Base-by-base conservation (phyloP, 2,113 vertebrate species). In the Paraplagusia blochii region DNA sequence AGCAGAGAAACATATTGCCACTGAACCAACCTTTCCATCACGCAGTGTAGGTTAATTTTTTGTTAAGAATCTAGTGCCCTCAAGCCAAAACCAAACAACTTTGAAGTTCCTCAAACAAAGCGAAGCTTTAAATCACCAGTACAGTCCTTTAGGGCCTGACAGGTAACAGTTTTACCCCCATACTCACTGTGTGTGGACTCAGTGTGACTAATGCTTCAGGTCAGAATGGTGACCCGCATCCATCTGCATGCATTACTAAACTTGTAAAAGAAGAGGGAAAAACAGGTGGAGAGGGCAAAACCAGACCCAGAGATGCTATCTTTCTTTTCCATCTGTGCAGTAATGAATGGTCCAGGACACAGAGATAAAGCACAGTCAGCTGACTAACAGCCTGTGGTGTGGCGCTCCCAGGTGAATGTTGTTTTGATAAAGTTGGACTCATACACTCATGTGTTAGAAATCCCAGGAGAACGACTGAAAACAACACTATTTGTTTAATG, bases 301-400 rank as follows among this genome's bases (percentile, higher is more conserved):
- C 45, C 76, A 69, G 18, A 76, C 74, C 68, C 58, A 60, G 44
- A 80, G 79, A 85, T 76, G 47, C 13, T 79, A 82, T 87, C 87
- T 35, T 16, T 49, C 5, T 0, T 78, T 80, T 66, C 77, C 80
- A 79, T 64, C 51, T 65, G 69, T 74, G 58, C 8, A 33, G 11
- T 57, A 70, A 81, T 56, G 29, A 75, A 75, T 16, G 11, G 42
- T 15, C 43, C 51, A 48, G 16, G 40, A 40, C 3, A 1, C 12
- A 11, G 68, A 50, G 65, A 77, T 76, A 77, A 75, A 39, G 53
- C 72, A 59, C 55, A 14, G 15, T 11, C 17, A 38, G 49, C 46
- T 49, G 16, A 19, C 42, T 56, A n/a, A 66, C 1, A 15, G 13
- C 45, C 51, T 17, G 43, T 11, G 7, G 33, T 14, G 45, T 44